A percentile compares a stretch with the other conserved stretches of the same genome.
phyloP scores from a whole-genome alignment of 2,888 invertebrate genomes.

The Drosophila macrospina region DNA sequence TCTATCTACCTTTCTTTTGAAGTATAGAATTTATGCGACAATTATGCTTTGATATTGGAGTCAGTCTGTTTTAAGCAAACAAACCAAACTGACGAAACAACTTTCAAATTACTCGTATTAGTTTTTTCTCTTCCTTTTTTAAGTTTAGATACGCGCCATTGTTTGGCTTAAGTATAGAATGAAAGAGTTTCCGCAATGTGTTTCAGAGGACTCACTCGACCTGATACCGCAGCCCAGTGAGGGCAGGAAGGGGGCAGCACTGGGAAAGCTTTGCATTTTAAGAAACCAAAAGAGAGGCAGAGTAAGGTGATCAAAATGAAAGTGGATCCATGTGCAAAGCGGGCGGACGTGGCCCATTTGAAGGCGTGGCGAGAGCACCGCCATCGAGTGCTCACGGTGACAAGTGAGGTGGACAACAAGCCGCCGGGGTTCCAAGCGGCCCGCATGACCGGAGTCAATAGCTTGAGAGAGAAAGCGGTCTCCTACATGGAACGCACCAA shows the following conservation, averaged over 20 bases:
- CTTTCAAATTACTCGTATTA: constrained; percentile 25
- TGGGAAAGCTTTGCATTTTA: not conserved
- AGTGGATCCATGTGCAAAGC: not conserved
- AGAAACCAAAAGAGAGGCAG: not conserved
- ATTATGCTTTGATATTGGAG: not conserved
- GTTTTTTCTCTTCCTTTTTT: constrained; percentile 4
- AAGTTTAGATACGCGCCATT: not conserved
- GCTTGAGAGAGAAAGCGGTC: constrained; percentile 48
- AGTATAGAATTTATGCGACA: no score
- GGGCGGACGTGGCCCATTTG: not conserved
- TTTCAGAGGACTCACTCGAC: constrained; percentile 5
- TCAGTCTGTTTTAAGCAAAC: not conserved
- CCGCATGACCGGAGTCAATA: constrained; percentile 49
- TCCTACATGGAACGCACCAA: constrained; percentile 58
- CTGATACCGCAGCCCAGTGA: not conserved
- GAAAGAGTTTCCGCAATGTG: constrained; percentile 16
- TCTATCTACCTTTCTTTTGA: no score
- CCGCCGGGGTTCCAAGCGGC: constrained; percentile 51
- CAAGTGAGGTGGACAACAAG: constrained; percentile 33
- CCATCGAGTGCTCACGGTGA: constrained; percentile 29
- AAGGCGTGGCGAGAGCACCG: constrained; percentile 43
- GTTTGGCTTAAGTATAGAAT: not conserved
- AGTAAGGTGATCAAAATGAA: not conserved
- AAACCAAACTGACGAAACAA: not conserved
- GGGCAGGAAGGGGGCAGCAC: not conserved